phyloP scores from a whole-genome alignment of 2,888 invertebrate species.

The Pammene aurita region DNA sequence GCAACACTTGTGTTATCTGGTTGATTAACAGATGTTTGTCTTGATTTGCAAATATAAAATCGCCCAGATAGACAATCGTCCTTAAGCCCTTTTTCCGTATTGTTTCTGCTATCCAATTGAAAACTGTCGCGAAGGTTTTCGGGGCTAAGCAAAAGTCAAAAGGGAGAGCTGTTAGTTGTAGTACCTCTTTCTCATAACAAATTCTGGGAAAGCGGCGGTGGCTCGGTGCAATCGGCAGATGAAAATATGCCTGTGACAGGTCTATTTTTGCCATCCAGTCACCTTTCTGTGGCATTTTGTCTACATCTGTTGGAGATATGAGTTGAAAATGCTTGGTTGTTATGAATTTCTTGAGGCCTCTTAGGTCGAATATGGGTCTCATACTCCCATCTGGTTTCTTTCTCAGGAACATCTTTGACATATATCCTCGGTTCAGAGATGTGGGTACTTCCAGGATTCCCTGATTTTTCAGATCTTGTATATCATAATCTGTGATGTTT shows the following conservation, averaged over 20 bases:
- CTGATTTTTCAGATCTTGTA: background rate
- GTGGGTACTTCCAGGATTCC: background rate
- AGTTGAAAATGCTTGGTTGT: constrained; percentile 43
- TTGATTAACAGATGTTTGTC: background rate
- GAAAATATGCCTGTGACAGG: constrained; percentile 31
- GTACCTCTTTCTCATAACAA: background rate
- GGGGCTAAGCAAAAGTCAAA: constrained; percentile 10
- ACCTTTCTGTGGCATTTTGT: background rate
- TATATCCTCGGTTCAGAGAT: background rate
- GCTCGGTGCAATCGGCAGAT: background rate
- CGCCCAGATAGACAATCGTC: constrained; percentile 22
- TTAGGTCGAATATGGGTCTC: constrained; percentile 44
- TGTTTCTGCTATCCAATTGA: constrained; percentile 20
- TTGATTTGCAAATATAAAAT: constrained; percentile 9
- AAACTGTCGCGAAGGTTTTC: constrained; percentile 12
- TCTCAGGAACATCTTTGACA: background rate
- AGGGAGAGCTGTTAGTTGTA: constrained; percentile 1
- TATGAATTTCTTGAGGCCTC: constrained; percentile 43
- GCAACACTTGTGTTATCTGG: background rate
- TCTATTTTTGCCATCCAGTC: constrained; percentile 26
- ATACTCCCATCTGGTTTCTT: constrained; percentile 35
- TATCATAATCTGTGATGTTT: background rate
- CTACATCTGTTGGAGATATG: constrained; percentile 41
- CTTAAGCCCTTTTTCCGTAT: background rate
- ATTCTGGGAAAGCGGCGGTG: constrained; percentile 5